A percentile compares a stretch with the other conserved stretches of the same genome.
These are phyloP conservation scores for Rhingia campestris DNA, from an alignment of 2,888 invertebrate species.

Conservation along the genomic window DNA sequence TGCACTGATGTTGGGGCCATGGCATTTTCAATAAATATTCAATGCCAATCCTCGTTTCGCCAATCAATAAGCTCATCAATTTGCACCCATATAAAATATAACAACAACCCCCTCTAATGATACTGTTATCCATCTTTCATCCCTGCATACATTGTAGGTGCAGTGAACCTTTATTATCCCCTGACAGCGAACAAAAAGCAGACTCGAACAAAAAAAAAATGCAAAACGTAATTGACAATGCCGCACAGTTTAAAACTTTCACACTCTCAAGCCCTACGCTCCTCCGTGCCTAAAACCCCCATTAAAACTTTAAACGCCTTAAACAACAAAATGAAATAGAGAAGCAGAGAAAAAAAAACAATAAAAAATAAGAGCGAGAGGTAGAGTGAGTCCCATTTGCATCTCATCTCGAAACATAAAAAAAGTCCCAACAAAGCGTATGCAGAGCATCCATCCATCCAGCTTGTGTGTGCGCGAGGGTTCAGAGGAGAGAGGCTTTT, in stretches of 20 bases:
- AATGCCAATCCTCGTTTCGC: constrained; percentile 54
- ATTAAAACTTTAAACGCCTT: constrained; percentile 52
- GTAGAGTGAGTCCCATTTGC: constrained; percentile 33
- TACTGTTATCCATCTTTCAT: constrained; percentile 35
- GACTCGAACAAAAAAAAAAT: neutral
- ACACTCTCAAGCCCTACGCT: constrained; percentile 17
- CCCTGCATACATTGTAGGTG: constrained; percentile 12
- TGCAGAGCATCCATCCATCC: constrained; percentile 12
- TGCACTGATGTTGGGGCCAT: neutral
- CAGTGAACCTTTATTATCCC: constrained; percentile 61
- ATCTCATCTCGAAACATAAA: constrained; percentile 47
- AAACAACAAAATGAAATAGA: constrained; percentile 40
- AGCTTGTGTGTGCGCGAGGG: constrained; percentile 6
- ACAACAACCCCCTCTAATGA: neutral
- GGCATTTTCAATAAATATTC: constrained; percentile 62
- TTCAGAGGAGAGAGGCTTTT: constrained; percentile 12
- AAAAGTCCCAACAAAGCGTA: constrained; percentile 42
- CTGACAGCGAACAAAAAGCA: constrained; percentile 3
- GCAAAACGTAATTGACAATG: constrained; percentile 66
- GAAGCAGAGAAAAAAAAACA: constrained; percentile 18
- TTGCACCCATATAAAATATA: constrained; percentile 19
- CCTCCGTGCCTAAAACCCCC: neutral
- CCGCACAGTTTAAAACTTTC: constrained; percentile 63
- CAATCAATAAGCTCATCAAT: constrained; percentile 63
- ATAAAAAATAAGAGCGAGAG: neutral